Conservation (phyloP, 2,888 invertebrate species). For the Phortica okadai region DNA sequence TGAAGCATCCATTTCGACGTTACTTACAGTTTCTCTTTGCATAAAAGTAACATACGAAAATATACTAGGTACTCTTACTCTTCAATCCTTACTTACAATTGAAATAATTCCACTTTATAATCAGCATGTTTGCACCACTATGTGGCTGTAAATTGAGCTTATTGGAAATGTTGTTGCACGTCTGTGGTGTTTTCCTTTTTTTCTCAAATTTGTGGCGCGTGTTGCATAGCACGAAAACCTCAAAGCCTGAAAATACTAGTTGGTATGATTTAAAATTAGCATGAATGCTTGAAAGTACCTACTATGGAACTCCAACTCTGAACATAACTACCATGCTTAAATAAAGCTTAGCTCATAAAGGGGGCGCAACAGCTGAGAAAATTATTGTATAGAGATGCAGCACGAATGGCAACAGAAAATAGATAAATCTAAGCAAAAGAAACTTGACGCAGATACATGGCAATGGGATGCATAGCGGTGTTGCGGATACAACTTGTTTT, state of each 20-base stretch:
- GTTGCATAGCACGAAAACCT: constrained; percentile 70
- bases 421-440: constrained; percentile 61
- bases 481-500: constrained; percentile 34
- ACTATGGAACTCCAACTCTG: constrained; percentile 25
- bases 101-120: constrained; percentile 66
- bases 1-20: too few relatives aligned
- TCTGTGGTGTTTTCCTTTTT: constrained; percentile 40
- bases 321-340: neutral
- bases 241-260: constrained; percentile 39
- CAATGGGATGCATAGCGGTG: constrained; percentile 47
- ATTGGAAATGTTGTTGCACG: constrained; percentile 28
- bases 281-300: constrained; percentile 54
- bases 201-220: constrained; percentile 73
- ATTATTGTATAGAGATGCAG: constrained; percentile 58
- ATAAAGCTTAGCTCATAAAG: neutral
- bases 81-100: constrained; percentile 44
- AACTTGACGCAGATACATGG: neutral
- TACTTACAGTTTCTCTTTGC: too few relatives aligned
- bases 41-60: too few relatives aligned
- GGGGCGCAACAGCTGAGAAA: constrained; percentile 43
- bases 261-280: constrained; percentile 47
- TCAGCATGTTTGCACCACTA: constrained; percentile 51
- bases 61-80: too few relatives aligned
- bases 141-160: constrained; percentile 48
- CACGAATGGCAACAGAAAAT: constrained; percentile 38